These are phyloP conservation scores for Lasioglossum morio DNA, from an alignment of 2,888 invertebrate species.

Conservation along the genomic window DNA sequence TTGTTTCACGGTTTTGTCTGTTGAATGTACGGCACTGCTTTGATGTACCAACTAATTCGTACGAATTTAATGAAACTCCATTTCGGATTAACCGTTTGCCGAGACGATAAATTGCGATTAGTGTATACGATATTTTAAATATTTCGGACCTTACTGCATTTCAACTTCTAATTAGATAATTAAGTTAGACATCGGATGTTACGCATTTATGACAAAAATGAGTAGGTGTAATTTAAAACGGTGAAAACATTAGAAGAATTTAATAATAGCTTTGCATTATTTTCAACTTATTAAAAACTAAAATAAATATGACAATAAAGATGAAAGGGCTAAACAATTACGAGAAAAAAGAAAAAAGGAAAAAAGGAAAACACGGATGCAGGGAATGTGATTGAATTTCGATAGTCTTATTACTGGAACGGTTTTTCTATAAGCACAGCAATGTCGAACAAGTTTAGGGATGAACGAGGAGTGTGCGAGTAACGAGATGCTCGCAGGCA, in stretches of 20 bases:
- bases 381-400: background rate
- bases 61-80: background rate
- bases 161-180: background rate
- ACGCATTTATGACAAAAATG: too few relatives aligned
- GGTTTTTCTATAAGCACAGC: conserved; percentile 10
- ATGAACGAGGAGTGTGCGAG: conserved; percentile 46
- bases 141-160: background rate
- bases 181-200: background rate
- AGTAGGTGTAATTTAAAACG: too few relatives aligned
- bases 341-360: too few relatives aligned
- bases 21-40: background rate
- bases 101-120: background rate
- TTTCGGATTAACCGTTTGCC: background rate
- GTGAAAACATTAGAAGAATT: too few relatives aligned
- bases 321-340: too few relatives aligned
- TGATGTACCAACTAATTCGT: background rate
- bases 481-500: conserved; percentile 60
- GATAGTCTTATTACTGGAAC: background rate
- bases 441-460: conserved; percentile 35
- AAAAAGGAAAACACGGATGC: too few relatives aligned
- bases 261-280: too few relatives aligned
- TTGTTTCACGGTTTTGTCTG: background rate
- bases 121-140: background rate
- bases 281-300: too few relatives aligned
- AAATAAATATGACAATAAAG: too few relatives aligned